Conservation (phyloP, 2,113 vertebrate genomes). For the Pseudorectes ferrugineus region DNA sequence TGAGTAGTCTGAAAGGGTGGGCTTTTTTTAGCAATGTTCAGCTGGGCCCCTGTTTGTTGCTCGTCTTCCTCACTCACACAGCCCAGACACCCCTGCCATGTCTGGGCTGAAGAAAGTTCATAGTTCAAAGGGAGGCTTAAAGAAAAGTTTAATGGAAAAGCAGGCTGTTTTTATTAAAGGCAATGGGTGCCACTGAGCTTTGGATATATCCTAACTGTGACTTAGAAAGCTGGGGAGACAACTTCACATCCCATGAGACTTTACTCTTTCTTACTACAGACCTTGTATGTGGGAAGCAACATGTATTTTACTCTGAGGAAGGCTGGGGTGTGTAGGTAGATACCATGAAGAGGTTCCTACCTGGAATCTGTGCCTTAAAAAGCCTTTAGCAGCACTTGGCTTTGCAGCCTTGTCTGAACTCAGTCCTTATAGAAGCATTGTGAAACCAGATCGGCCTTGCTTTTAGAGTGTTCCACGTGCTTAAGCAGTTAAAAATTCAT, state of each 20-base stretch:
- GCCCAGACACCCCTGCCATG: background rate
- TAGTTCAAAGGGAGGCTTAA: background rate
- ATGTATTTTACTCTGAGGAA: background rate
- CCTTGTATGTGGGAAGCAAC: background rate
- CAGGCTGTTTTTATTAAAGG: background rate
- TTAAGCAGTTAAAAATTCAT: background rate
- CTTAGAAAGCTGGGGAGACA: background rate
- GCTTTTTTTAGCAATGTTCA: background rate
- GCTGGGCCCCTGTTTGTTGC: background rate
- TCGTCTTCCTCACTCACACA: background rate
- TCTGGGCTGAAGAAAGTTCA: background rate
- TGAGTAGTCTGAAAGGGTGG: background rate
- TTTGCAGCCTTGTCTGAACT: background rate
- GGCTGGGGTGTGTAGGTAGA: background rate
- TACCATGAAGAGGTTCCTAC: background rate
- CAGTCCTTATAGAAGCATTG: background rate
- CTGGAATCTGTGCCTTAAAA: background rate
- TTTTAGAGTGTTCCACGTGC: fast-evolving
- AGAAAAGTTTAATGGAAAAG: background rate
- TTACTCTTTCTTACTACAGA: background rate
- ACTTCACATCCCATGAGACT: background rate
- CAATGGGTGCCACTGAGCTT: background rate
- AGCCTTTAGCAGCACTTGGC: background rate
- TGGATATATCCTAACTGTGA: background rate
- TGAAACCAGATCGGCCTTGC: background rate